phyloP scores from a whole-genome alignment of 1,140 invertebrate genomes.

The Zaprionus vittiger region DNA sequence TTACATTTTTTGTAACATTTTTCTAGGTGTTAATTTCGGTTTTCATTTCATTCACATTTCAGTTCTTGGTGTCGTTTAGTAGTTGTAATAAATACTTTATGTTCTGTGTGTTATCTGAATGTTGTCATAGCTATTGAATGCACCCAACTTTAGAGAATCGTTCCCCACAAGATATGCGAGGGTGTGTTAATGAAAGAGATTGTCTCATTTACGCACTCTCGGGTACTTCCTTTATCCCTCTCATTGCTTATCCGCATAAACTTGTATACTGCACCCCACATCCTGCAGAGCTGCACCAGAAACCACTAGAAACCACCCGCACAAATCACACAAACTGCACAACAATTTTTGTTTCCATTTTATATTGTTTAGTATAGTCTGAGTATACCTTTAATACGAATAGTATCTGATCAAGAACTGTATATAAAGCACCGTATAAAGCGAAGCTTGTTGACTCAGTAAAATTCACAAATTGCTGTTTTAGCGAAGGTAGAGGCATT shows the following conservation, averaged over 20 bases:
- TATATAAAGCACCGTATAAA: too few relatives aligned
- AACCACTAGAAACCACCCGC: slow-evolving; percentile 56
- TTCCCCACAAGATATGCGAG: background rate
- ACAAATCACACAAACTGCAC: slow-evolving; percentile 44
- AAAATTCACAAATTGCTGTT: background rate
- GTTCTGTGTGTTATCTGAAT: slow-evolving; percentile 57
- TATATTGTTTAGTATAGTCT: slow-evolving; percentile 26
- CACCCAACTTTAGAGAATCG: slow-evolving; percentile 10
- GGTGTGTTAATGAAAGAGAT: slow-evolving; percentile 4
- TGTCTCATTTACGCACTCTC: slow-evolving; percentile 18
- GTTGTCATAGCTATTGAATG: slow-evolving; percentile 50
- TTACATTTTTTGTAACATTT: slow-evolving; percentile 25
- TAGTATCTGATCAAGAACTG: background rate
- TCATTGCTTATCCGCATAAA: slow-evolving; percentile 39
- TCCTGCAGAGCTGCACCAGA: slow-evolving; percentile 51
- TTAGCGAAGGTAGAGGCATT: background rate
- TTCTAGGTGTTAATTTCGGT: slow-evolving; percentile 47
- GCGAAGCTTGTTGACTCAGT: too few relatives aligned
- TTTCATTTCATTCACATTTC: slow-evolving; percentile 22
- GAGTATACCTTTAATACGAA: background rate
- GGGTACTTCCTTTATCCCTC: slow-evolving; percentile 26
- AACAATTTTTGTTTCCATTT: slow-evolving; percentile 12
- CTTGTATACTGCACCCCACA: slow-evolving; percentile 10
- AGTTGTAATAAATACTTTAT: slow-evolving; percentile 36
- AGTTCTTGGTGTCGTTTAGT: slow-evolving; percentile 45